Evolutionary conservation across 2,113 vertebrate species (phyloP), one percentile per base, ranked within the genome.

Genomic region (Speoplatyrhinus poulsoni): DNA sequence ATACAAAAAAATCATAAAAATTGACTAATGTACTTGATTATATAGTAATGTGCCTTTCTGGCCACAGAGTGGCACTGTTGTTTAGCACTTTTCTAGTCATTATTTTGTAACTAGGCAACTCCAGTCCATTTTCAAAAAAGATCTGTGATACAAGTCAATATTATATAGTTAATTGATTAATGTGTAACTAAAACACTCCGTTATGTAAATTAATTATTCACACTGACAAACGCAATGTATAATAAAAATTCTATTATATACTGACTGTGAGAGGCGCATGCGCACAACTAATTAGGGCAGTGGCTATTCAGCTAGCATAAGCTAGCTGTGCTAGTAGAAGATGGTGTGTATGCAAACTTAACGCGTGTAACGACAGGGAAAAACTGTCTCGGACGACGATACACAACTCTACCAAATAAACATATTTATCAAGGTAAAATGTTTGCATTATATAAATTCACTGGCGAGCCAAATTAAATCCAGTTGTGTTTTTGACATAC

Each of bases 231-330:
- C 3, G 3, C 4, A n/a, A 54, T 54, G 9, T 10, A 52, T 9
- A 52, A 15, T 52, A 10, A 16, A 6, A 16, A 53, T 3, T 3
- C 0, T 53, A 53, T 13, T 26, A 26, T 26, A 26, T 26, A 26
- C 19, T 19, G 26, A 26, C 26, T 26, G 6, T 56, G 13, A 3
- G 5, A 1, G 4, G n/a, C 9, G 3, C 79, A 76, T 66, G 84
- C 76, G 70, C 84, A 70, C 16, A 47, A 1, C 3, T 9, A 3
- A 16, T 50, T 1, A 15, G 10, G 47, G 72, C 50, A 26, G 26
- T 36, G 46, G 65, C 59, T 52, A n/a, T 67, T 59, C 7, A 70
- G 64, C 69, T 82, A 81, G 61, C 53, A 7, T 54, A 60, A 74
- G 63, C 52, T 15, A 10, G 32, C 47, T 53, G 5, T 4, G 62